These are phyloP conservation scores for Plusia festucae DNA, from an alignment of 2,888 invertebrate species.

Conservation along the genomic window DNA sequence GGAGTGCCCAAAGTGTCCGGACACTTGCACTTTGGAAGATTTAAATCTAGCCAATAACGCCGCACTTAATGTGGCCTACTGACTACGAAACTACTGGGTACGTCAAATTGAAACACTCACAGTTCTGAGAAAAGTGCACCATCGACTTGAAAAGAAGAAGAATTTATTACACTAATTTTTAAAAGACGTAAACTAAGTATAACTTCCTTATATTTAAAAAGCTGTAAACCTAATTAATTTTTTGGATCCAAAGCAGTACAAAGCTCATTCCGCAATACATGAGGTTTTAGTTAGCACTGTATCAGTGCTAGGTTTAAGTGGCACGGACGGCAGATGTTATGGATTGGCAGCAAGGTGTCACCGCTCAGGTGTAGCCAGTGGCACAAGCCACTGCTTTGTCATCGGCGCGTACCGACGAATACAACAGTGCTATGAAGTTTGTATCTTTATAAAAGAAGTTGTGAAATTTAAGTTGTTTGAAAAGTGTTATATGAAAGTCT, in stretches of 20 bases:
- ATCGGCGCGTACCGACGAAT: constrained; percentile 65
- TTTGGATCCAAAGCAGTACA: constrained; percentile 9
- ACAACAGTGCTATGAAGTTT: constrained; percentile 39
- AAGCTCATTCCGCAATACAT: constrained; percentile 34
- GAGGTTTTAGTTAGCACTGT: constrained; percentile 38
- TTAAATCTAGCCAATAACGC: too few relatives aligned
- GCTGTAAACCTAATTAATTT: constrained; percentile 20
- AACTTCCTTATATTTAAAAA: too few relatives aligned
- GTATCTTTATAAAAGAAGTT: neutral
- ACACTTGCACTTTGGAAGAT: too few relatives aligned
- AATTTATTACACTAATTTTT: too few relatives aligned
- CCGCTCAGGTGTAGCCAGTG: constrained; percentile 80
- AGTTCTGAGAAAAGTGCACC: too few relatives aligned
- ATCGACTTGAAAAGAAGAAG: too few relatives aligned
- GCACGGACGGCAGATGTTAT: constrained; percentile 78
- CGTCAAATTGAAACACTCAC: too few relatives aligned
- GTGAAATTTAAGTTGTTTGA: neutral
- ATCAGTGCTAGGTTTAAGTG: constrained; percentile 57
- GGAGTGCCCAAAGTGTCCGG: too few relatives aligned
- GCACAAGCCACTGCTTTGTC: constrained; percentile 84
- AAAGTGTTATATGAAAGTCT: neutral
- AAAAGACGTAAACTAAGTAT: too few relatives aligned
- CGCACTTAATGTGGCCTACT: too few relatives aligned
- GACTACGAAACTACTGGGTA: too few relatives aligned
- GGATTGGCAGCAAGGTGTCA: constrained; percentile 83